phyloP scores from a whole-genome alignment of 2,113 vertebrate species.

The Eclectus roratus region DNA sequence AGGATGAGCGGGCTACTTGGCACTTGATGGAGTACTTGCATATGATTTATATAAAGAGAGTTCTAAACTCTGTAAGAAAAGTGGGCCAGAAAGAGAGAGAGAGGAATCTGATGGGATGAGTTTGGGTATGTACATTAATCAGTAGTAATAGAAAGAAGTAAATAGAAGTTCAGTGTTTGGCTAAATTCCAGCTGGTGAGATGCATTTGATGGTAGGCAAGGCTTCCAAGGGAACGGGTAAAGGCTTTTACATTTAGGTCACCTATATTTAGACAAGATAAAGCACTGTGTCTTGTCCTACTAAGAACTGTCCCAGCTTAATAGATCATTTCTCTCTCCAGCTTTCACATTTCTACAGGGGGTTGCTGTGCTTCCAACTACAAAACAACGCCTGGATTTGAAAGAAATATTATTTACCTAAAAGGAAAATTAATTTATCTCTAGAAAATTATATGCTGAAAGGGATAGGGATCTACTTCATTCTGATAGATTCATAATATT shows the following conservation, averaged over 20 bases:
- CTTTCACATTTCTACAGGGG: not conserved
- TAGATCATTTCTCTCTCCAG: not conserved
- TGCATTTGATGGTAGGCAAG: not conserved
- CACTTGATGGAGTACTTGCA: not conserved
- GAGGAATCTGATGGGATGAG: rapidly evolving
- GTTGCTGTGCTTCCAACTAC: not conserved
- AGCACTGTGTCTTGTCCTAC: not conserved
- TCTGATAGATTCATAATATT: rapidly evolving
- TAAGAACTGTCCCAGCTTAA: not conserved
- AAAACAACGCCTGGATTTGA: not conserved
- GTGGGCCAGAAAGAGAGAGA: not conserved
- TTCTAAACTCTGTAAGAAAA: not conserved
- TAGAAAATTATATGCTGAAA: not conserved
- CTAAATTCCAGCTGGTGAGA: not conserved
- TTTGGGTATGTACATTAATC: not conserved
- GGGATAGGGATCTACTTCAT: not conserved
- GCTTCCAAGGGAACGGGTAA: not conserved
- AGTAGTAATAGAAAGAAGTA: not conserved
- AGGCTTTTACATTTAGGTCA: slow-evolving; percentile 25
- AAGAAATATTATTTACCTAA: not conserved
- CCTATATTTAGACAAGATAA: slow-evolving; percentile 47
- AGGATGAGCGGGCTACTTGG: not conserved
- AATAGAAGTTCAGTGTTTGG: not conserved
- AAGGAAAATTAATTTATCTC: not conserved
- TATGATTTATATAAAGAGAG: not conserved